phyloP scores from a whole-genome alignment of 2,113 vertebrate species.

The Oncorhynchus tshawytscha region DNA sequence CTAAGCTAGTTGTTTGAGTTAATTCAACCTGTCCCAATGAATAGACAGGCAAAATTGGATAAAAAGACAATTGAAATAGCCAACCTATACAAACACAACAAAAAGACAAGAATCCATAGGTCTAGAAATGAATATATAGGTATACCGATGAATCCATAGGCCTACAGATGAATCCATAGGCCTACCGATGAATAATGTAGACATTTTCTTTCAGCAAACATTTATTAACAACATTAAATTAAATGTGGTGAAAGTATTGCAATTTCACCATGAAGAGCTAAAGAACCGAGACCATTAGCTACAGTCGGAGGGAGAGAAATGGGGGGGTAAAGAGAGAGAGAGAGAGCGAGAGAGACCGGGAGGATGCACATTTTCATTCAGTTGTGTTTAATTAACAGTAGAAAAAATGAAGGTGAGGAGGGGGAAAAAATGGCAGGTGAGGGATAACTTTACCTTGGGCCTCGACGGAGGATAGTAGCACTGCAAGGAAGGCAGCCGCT shows the following conservation, averaged over 20 bases:
- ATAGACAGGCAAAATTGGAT: too few relatives aligned
- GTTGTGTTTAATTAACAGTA: constrained; percentile 22
- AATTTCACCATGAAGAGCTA: background rate
- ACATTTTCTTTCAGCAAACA: background rate
- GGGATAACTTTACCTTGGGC: constrained; percentile 87
- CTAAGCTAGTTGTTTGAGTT: too few relatives aligned
- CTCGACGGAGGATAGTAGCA: constrained; percentile 78
- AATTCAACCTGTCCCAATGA: too few relatives aligned
- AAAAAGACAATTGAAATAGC: too few relatives aligned
- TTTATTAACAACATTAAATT: background rate
- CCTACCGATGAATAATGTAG: background rate
- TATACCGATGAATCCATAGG: too few relatives aligned
- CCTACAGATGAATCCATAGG: too few relatives aligned
- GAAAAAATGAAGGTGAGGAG: background rate
- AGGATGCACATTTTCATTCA: constrained; percentile 7
- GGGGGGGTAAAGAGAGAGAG: background rate
- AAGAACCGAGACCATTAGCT: background rate
- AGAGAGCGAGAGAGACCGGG: background rate
- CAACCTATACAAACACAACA: too few relatives aligned
- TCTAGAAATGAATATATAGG: too few relatives aligned
- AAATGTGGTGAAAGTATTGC: background rate
- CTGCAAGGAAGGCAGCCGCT: constrained; percentile 76
- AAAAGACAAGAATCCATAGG: too few relatives aligned
- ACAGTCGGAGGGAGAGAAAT: background rate
- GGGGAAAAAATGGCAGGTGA: background rate